Evolutionary conservation across 2,888 invertebrate species (phyloP).

Genomic region (Gryllus longicercus): DNA sequence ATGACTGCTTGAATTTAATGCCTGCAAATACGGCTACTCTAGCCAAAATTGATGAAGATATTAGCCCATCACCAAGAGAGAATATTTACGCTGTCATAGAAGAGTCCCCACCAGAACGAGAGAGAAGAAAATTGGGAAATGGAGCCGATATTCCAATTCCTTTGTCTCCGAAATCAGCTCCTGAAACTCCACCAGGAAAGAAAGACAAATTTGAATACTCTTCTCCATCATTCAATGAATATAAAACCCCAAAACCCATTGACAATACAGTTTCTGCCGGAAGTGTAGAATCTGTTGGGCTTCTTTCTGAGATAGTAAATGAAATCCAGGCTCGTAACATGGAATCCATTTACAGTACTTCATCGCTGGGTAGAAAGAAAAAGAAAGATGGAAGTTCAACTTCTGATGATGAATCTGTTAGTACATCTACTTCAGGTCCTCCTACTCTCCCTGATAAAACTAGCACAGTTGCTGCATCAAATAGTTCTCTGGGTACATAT

Average conservation of each 20-base stretch:
- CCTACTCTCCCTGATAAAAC: slow-evolving; percentile 26
- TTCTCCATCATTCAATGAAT: slow-evolving; percentile 53
- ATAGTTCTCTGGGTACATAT: slow-evolving; percentile 53
- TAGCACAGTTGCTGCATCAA: slow-evolving; percentile 38
- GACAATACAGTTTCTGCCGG: slow-evolving; percentile 48
- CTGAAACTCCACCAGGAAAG: slow-evolving; percentile 23
- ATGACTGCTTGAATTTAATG: slow-evolving; percentile 70
- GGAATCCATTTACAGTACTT: slow-evolving; percentile 81
- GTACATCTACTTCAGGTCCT: slow-evolving; percentile 29
- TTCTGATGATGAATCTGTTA: slow-evolving; percentile 44
- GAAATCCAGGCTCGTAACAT: slow-evolving; percentile 84
- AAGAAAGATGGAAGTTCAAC: slow-evolving; percentile 49
- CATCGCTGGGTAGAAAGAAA: slow-evolving; percentile 64
- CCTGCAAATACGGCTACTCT: slow-evolving; percentile 53
- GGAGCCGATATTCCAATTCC: slow-evolving; percentile 26
- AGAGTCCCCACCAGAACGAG: slow-evolving; percentile 58
- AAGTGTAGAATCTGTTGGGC: slow-evolving; percentile 68
- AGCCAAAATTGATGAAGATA: slow-evolving; percentile 59
- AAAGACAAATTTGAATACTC: slow-evolving; percentile 46
- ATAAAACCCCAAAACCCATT: slow-evolving; percentile 49
- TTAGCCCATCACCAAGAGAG: slow-evolving; percentile 57
- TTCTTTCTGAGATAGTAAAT: slow-evolving; percentile 80
- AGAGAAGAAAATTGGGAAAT: slow-evolving; percentile 27
- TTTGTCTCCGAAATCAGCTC: slow-evolving; percentile 30
- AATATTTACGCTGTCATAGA: slow-evolving; percentile 87